phyloP scores from a whole-genome alignment of 1,140 invertebrate genomes.

The Cotesia typhae region DNA sequence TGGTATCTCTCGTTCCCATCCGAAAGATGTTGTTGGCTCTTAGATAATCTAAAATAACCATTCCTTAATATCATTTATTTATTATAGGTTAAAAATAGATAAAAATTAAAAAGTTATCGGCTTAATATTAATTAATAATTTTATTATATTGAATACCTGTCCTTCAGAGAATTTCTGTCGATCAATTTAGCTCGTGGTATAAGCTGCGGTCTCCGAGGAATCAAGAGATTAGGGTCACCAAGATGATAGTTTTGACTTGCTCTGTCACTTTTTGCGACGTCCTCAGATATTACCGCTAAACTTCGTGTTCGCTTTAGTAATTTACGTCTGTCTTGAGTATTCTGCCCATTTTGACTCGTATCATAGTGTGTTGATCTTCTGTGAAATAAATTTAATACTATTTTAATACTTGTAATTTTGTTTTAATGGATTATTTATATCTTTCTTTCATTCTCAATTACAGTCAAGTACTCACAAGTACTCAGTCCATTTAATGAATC shows the following conservation, averaged over 20 bases:
- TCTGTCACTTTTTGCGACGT: conserved; percentile 69
- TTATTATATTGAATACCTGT: conserved; percentile 62
- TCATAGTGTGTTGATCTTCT: conserved; percentile 52
- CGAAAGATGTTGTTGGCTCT: conserved; percentile 62
- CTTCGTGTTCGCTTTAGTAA: conserved; percentile 76
- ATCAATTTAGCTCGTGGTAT: conserved; percentile 80
- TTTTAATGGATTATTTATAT: no score
- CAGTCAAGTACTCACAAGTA: no score
- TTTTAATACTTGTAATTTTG: no score
- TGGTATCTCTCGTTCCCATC: conserved; percentile 58
- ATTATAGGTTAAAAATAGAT: background rate
- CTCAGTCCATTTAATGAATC: no score
- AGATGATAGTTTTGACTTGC: conserved; percentile 48
- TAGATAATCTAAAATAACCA: conserved; percentile 54
- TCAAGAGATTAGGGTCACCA: conserved; percentile 62
- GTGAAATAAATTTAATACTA: background rate
- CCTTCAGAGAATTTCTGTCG: conserved; percentile 76
- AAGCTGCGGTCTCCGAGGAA: conserved; percentile 74
- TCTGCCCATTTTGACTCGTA: conserved; percentile 43
- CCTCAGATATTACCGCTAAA: conserved; percentile 79
- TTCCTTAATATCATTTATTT: background rate
- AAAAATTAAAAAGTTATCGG: no score
- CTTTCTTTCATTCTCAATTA: no score
- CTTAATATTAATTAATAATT: no score
- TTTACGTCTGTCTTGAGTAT: conserved; percentile 64